A percentile compares a stretch with the other conserved stretches of the same genome.
Conservation (phyloP, 2,888 invertebrate species). For the Patella caerulea region DNA sequence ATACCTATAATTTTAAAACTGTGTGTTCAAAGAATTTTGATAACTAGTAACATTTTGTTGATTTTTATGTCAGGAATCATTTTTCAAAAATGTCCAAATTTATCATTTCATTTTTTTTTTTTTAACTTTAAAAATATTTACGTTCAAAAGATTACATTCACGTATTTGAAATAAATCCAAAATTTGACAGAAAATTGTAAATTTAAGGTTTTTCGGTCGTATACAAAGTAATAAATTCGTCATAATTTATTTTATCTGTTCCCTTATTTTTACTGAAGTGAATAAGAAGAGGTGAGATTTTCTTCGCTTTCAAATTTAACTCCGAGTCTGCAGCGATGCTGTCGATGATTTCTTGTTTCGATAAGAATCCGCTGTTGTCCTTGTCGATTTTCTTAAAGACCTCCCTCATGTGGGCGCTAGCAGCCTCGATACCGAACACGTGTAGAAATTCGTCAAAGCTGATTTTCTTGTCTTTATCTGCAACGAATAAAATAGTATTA, state of each 20-base stretch:
- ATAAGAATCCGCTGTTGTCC: slow-evolving; percentile 59
- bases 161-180: too few species aligned
- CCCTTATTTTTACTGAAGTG: slow-evolving; percentile 18
- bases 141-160: too few species aligned
- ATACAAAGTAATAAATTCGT: slow-evolving; percentile 2
- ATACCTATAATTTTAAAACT: too few species aligned
- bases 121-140: too few species aligned
- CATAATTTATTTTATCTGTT: slow-evolving; percentile 1
- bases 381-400: slow-evolving; percentile 54
- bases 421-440: slow-evolving; percentile 48
- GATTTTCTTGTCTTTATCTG: slow-evolving; percentile 39
- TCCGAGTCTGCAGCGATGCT: slow-evolving; percentile 53
- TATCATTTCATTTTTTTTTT: too few species aligned
- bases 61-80: too few species aligned
- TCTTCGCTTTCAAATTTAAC: slow-evolving; percentile 52
- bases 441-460: slow-evolving; percentile 60
- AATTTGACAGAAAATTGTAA: neutral
- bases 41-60: too few species aligned
- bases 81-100: too few species aligned
- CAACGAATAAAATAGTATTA: neutral
- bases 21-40: too few species aligned
- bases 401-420: slow-evolving; percentile 44
- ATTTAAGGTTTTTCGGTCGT: neutral
- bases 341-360: slow-evolving; percentile 54
- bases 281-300: slow-evolving; percentile 52